phyloP scores from a whole-genome alignment of 1,140 invertebrate species.

The Solenopsis invicta region DNA sequence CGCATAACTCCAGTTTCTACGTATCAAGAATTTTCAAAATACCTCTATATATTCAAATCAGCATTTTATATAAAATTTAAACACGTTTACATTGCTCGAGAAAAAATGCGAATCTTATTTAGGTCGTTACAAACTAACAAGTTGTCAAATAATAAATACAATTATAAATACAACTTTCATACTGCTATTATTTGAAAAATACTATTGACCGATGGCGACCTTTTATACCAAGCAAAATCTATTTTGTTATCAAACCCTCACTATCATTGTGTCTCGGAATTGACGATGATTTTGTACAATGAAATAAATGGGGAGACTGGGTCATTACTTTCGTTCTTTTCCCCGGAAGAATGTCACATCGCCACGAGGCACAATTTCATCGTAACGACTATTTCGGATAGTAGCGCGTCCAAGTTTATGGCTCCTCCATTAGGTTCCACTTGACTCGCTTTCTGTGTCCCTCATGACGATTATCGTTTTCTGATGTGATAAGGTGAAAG shows the following conservation, averaged over 20 bases:
- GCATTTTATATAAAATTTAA: not conserved
- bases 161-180: too few relatives aligned
- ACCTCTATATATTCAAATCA: not conserved
- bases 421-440: conserved; percentile 31
- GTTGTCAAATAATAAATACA: not conserved
- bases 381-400: conserved; percentile 44
- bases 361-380: conserved; percentile 33
- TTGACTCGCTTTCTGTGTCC: conserved; percentile 27
- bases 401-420: conserved; percentile 28
- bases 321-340: conserved; percentile 44
- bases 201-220: not conserved
- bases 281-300: conserved; percentile 27
- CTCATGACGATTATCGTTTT: conserved; percentile 28
- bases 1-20: not conserved
- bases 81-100: not conserved
- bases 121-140: not conserved
- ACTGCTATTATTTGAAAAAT: conserved; percentile 5
- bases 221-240: not conserved
- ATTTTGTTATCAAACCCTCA: not conserved
- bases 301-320: not conserved
- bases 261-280: conserved; percentile 14
- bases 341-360: conserved; percentile 19
- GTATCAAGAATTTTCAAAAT: conserved; percentile 23
- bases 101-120: not conserved
- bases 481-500: conserved; percentile 17